Base-by-base conservation (phyloP, 2,113 vertebrate species). In the Oxygymnocypris stewartii region DNA sequence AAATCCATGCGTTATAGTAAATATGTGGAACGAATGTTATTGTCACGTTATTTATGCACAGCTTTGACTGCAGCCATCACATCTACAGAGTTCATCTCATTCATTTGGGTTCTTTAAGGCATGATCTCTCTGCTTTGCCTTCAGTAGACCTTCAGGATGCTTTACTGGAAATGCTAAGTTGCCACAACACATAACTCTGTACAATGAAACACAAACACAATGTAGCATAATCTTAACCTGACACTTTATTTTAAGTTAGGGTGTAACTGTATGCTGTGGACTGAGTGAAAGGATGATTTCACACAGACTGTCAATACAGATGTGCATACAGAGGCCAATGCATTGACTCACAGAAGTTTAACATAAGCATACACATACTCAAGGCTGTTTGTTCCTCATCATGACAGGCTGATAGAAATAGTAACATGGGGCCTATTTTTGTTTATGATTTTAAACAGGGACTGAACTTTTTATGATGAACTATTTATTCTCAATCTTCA, bases 1-100 rank as follows among this genome's bases (percentile, higher is more conserved):
- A 90, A 89, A 91, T 92, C 93, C 94, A 94, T 94, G 94, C 93
- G 88, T 90, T 92, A 92, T 92, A 91, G 90, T 92, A 94, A 85
- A 91, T 90, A 90, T 89, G 90, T 84, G 90, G 88, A 91, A 92
- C 89, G 92, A 91, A 91, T 90, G 91, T 88, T 87, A 87, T 90
- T 87, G 87, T 86, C 90, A 87, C 85, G 65, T 87, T 69, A 8
- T 25, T 85, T 85, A 81, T 57, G 79, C 37, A 35, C 59, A 31
- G 63, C 42, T 86, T 42, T 37, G 63, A 84, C 67, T 75, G 79
- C n/a, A 69, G 75, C 59, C 25, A 14, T 67, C 84, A 35, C 1
- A 18, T 28, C 65, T 81, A 90, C 85, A 84, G 86, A 89, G 67
- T 91, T 42, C 77, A 65, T 79, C 71, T 54, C 42, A 1, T 20